Base-by-base conservation (phyloP, 1,140 invertebrate species). In the Lysiphlebus fabarum region DNA sequence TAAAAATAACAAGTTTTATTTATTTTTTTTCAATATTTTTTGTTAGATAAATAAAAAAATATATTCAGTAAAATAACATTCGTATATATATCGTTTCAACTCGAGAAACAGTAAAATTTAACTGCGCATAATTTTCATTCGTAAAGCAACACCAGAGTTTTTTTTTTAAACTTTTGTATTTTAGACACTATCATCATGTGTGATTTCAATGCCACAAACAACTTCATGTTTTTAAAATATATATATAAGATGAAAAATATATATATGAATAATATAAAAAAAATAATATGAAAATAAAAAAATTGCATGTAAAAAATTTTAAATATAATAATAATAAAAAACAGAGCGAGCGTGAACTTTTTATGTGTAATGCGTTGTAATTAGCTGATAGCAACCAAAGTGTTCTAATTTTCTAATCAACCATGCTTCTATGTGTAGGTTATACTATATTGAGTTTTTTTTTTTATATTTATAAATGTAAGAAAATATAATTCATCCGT, bases 371-470 rank as follows among this genome's bases (percentile, higher is more conserved):
- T 12, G 11, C 10, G 12, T 10, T 26, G 45, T 9, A 48, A 48
- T 48, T 48, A 48, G 33, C 14, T 17, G 14, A 48, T 48, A 33
- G 45, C 12, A 0, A 12, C 10, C 26, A 56, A 59, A 67, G 65
- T 37, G 65, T 59, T 61, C 61, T 33, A 67, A 48, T 67, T 67
- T 66, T 47, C 55, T 67, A 66, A 67, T 67, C 63, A 67, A 34
- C 33, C 12, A 10, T 50, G 14, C 17, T 6, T 12, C 14, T 12
- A 26, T 17, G 5, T 48, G 4, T 12, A 4, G 14, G 8, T 45
- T 12, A 4, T 5, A n/a, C n/a, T n/a, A n/a, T 14, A 45, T 45
- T 6, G 7, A 7, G 11, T n/a, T 45, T 4, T n/a, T n/a, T n/a
- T n/a, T n/a, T n/a, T n/a, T n/a, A n/a, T n/a, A n/a, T n/a, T n/a